Evolutionary conservation across 2,888 invertebrate species (phyloP).

Genomic region (Clunio marinus): DNA sequence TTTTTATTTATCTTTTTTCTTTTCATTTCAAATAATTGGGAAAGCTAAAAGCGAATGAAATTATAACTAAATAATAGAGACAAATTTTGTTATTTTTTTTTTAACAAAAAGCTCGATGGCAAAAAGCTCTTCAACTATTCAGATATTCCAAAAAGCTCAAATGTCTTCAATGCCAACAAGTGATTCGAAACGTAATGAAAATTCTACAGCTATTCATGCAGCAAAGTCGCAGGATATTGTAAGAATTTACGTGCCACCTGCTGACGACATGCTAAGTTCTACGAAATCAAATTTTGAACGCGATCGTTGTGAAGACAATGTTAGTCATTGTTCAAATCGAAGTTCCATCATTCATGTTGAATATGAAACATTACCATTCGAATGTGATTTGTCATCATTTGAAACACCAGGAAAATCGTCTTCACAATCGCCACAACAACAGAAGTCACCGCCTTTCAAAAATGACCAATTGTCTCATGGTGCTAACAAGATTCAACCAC

Average conservation of each 20-base stretch:
- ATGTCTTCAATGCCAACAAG: neutral
- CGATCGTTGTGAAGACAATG: slow-evolving; percentile 28
- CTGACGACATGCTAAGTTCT: slow-evolving; percentile 21
- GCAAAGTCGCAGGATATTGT: slow-evolving; percentile 43
- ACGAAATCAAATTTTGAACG: slow-evolving; percentile 3
- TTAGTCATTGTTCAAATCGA: slow-evolving; percentile 30
- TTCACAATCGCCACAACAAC: neutral
- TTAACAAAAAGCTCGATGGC: slow-evolving; percentile 36
- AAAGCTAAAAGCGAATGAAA: no score
- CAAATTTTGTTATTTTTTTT: no score
- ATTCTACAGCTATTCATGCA: slow-evolving; percentile 40
- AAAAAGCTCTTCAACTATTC: slow-evolving; percentile 37
- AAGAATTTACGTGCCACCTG: slow-evolving; percentile 42
- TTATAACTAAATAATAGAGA: no score
- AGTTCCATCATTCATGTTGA: slow-evolving; percentile 37
- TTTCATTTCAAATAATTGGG: no score
- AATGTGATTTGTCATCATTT: neutral
- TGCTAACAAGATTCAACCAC: slow-evolving; percentile 30
- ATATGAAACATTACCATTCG: slow-evolving; percentile 32
- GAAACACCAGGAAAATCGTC: neutral
- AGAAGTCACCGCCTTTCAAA: slow-evolving; percentile 5
- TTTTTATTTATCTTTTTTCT: no score
- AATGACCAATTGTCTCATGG: neutral
- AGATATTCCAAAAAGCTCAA: slow-evolving; percentile 25
- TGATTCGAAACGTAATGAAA: neutral